Conservation (phyloP, 2,113 vertebrate genomes). For the Nothocercus julius region DNA sequence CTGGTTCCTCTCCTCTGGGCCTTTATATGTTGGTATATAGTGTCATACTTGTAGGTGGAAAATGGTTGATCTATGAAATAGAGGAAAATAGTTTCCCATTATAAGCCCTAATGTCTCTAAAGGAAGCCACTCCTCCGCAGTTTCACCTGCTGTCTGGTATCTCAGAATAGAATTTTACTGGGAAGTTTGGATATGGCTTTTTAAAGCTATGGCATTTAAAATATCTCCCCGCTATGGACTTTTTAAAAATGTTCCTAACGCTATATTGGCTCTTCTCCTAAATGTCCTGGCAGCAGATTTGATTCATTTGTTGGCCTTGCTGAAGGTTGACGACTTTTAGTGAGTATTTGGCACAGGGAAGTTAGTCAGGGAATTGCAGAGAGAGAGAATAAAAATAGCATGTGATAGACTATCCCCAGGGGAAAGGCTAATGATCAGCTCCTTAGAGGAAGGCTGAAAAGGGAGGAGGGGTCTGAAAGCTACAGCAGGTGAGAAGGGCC, state of each 20-base stretch:
- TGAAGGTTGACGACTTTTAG: constrained; percentile 60
- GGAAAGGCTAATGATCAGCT: constrained; percentile 1
- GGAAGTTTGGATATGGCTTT: constrained; percentile 29
- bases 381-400: constrained; percentile 43
- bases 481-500: constrained; percentile 15
- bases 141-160: constrained; percentile 13
- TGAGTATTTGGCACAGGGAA: constrained; percentile 24
- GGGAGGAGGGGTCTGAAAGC: not conserved
- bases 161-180: not conserved
- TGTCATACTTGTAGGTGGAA: not conserved
- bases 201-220: constrained; percentile 32
- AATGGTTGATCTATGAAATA: constrained; percentile 2
- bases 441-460: not conserved
- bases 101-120: constrained; percentile 35
- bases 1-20: not conserved
- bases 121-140: constrained; percentile 2
- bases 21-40: not conserved
- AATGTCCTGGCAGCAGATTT: constrained; percentile 47
- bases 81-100: constrained; percentile 38
- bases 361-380: constrained; percentile 6
- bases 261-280: constrained; percentile 26
- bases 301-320: constrained; percentile 55
- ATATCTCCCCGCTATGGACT: not conserved
- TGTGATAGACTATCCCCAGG: not conserved
- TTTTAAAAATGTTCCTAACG: constrained; percentile 6